Percentiles rank a stretch among this genome's conserved stretches.
Conservation (phyloP, 2,113 vertebrate genomes). For the Nematolebias whitei region DNA sequence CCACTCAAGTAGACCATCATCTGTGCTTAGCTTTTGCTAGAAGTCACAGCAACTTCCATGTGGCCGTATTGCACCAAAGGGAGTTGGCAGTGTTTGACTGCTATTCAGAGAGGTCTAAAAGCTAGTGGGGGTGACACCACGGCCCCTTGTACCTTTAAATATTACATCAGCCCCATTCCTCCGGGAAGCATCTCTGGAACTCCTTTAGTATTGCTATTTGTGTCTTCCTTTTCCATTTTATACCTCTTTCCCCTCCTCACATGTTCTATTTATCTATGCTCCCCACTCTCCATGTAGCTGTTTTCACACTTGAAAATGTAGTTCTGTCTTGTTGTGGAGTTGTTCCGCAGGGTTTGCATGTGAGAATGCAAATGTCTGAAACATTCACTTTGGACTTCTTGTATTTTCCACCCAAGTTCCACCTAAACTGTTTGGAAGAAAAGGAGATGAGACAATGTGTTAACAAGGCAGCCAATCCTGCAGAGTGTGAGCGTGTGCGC, state of each 20-base stretch:
- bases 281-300: not conserved
- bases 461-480: not conserved
- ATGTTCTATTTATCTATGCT: slow-evolving; percentile 22
- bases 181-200: slow-evolving; percentile 51
- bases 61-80: slow-evolving; percentile 51
- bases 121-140: slow-evolving; percentile 67
- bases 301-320: slow-evolving; percentile 2
- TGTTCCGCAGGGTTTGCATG: not conserved
- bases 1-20: slow-evolving; percentile 24
- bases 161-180: slow-evolving; percentile 63
- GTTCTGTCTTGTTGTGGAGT: not conserved
- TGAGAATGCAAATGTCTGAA: not conserved
- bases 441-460: not conserved
- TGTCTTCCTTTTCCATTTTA: slow-evolving; percentile 36
- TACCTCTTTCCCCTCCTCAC: slow-evolving; percentile 11
- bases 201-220: slow-evolving; percentile 61
- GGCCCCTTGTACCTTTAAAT: slow-evolving; percentile 73
- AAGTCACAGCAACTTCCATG: slow-evolving; percentile 43
- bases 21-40: slow-evolving; percentile 25
- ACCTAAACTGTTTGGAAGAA: not conserved
- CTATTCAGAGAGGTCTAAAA: slow-evolving; percentile 77
- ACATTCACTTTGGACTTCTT: not conserved
- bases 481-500: not conserved
- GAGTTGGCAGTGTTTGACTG: slow-evolving; percentile 65
- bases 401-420: not conserved